A percentile compares a stretch with the other conserved stretches of the same genome.
Conservation (phyloP, 2,113 vertebrate genomes). For the Riparia riparia region DNA sequence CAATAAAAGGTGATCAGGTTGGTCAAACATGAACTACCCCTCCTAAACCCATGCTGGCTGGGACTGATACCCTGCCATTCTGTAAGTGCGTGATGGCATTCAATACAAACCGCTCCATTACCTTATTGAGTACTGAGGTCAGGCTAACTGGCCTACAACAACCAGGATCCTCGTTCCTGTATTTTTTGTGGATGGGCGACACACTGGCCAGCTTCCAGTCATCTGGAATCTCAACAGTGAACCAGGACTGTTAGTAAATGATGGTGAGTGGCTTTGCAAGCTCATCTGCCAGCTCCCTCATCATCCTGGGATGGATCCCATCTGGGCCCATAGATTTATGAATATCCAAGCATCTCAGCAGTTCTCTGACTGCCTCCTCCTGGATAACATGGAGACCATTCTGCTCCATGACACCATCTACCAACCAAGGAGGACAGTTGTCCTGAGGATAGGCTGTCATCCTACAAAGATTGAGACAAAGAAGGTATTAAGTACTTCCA, state of each 20-base stretch:
- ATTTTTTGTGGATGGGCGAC: fast-evolving
- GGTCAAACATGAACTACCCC: not conserved
- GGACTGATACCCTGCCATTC: no score
- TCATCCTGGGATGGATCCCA: not conserved
- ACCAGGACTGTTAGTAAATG: not conserved
- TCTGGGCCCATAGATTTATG: not conserved
- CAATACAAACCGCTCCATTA: not conserved
- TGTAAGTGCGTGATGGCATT: not conserved
- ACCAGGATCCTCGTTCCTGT: not conserved
- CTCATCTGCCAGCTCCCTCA: not conserved
- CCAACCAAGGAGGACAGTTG: not conserved
- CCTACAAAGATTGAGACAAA: not conserved
- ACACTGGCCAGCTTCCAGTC: not conserved
- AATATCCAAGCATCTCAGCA: not conserved
- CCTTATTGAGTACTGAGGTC: not conserved
- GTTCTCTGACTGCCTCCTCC: not conserved
- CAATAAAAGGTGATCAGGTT: not conserved
- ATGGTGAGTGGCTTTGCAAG: fast-evolving
- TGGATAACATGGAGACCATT: not conserved
- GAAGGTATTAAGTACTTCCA: not conserved
- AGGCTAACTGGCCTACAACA: not conserved
- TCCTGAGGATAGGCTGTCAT: not conserved
- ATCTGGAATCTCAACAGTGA: not conserved
- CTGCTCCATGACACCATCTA: not conserved
- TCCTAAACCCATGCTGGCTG: not conserved